Evolutionary conservation across 2,888 invertebrate genomes (phyloP).

Genomic region (Cactoblastis cactorum): DNA sequence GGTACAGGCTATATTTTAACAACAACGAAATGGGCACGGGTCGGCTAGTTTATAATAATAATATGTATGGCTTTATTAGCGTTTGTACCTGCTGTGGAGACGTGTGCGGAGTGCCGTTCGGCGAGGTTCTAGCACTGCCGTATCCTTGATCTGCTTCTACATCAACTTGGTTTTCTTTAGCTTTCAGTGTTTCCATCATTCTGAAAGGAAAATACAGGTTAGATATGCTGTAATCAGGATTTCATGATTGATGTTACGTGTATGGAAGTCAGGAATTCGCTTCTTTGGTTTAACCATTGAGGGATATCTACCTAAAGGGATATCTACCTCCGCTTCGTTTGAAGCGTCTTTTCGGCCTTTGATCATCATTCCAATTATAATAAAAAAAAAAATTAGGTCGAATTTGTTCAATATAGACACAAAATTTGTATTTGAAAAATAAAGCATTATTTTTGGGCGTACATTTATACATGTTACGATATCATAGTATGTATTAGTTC

Average conservation of each 20-base stretch:
- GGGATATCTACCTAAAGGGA: constrained; percentile 50
- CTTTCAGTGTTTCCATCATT: constrained; percentile 68
- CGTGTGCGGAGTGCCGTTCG: constrained; percentile 53
- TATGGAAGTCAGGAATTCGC: constrained; percentile 46
- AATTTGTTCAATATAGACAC: no score
- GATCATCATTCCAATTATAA: constrained; percentile 23
- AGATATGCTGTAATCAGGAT: neutral
- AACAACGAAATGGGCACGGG: no score
- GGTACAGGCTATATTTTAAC: no score
- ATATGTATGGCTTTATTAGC: no score
- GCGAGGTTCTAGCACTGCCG: constrained; percentile 60
- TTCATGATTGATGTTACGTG: neutral
- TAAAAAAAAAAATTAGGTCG: no score
- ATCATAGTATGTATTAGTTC: no score
- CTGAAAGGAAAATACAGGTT: constrained; percentile 33
- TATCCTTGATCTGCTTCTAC: constrained; percentile 63
- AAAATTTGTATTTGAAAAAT: no score
- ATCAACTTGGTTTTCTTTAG: constrained; percentile 47
- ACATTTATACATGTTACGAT: no score
- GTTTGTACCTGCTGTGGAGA: constrained; percentile 56
- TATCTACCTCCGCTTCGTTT: constrained; percentile 49
- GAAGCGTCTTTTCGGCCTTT: constrained; percentile 60
- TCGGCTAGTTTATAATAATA: no score
- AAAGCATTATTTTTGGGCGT: no score
- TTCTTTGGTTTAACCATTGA: constrained; percentile 61